Evolutionary conservation across 2,888 invertebrate genomes (phyloP).

Genomic region (Amblyteles armatorius): DNA sequence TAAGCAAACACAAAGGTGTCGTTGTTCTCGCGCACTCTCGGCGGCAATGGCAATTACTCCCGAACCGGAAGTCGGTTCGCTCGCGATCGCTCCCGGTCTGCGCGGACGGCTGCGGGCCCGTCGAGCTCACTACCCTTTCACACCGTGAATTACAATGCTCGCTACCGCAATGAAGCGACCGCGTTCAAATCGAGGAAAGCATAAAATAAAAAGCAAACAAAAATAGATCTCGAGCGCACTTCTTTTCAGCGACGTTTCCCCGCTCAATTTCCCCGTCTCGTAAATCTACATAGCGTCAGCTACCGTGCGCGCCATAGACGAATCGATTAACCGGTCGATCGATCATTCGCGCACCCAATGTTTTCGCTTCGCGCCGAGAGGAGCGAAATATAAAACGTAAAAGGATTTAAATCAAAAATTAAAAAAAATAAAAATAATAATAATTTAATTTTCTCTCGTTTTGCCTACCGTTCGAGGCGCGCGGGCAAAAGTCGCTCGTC

Average conservation of each 20-base stretch:
- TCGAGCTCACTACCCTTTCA: slow-evolving; percentile 14
- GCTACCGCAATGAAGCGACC: slow-evolving; percentile 19
- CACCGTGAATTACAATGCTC: slow-evolving; percentile 39
- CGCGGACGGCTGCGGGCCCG: not conserved
- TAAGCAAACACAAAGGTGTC: slow-evolving; percentile 77
- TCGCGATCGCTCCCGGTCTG: slow-evolving; percentile 55
- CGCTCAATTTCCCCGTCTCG: slow-evolving; percentile 24
- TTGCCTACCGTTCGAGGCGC: slow-evolving; percentile 66
- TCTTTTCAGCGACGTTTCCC: not conserved
- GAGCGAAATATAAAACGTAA: slow-evolving; percentile 6
- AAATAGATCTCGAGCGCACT: not conserved
- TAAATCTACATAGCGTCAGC: slow-evolving; percentile 30
- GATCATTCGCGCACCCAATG: slow-evolving; percentile 39
- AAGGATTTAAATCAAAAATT: not conserved
- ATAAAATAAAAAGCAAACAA: not conserved
- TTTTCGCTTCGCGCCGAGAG: slow-evolving; percentile 27
- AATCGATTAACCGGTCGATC: slow-evolving; percentile 54
- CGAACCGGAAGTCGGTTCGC: slow-evolving; percentile 65
- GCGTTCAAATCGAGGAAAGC: not conserved
- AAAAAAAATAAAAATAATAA: slow-evolving; percentile 2
- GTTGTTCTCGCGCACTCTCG: slow-evolving; percentile 68
- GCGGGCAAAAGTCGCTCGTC: slow-evolving; percentile 59
- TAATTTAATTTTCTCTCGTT: slow-evolving; percentile 68
- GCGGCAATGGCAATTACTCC: slow-evolving; percentile 63
- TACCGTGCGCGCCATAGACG: slow-evolving; percentile 23